Conservation (phyloP, 2,797 vertebrate species). For the Crax fasciolata region DNA sequence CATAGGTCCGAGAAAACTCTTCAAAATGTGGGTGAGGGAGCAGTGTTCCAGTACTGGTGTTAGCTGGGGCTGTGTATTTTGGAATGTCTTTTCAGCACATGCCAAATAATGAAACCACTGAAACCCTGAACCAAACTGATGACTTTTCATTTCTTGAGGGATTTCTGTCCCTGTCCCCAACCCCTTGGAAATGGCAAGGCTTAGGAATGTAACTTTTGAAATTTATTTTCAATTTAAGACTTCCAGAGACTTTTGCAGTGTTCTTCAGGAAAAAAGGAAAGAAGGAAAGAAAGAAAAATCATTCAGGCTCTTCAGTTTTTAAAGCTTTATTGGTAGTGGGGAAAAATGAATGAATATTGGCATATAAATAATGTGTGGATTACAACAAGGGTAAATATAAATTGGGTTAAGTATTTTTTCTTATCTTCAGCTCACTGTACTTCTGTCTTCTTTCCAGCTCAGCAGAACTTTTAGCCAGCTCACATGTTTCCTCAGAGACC, state of each 20-base stretch:
- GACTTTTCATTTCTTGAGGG: slow-evolving; percentile 4
- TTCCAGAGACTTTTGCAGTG: neutral
- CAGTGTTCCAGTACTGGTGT: neutral
- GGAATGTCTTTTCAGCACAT: slow-evolving; percentile 19
- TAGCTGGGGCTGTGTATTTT: slow-evolving; percentile 38
- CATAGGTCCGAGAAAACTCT: neutral
- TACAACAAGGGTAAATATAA: slow-evolving; percentile 3
- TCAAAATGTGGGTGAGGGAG: neutral
- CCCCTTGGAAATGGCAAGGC: neutral
- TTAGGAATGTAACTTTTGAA: neutral
- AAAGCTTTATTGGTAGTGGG: neutral
- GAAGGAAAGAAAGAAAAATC: neutral
- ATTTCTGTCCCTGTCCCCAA: slow-evolving; percentile 28
- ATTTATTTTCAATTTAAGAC: neutral
- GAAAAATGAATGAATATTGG: neutral
- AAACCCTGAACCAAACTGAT: slow-evolving; percentile 9
- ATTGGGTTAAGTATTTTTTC: slow-evolving; percentile 21
- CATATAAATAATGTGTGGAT: neutral
- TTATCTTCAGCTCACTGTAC: slow-evolving; percentile 41
- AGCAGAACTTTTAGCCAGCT: slow-evolving; percentile 25
- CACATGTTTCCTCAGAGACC: slow-evolving; percentile 56
- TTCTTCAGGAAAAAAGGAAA: neutral
- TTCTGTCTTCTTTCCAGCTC: slow-evolving; percentile 28
- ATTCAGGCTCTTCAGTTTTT: neutral
- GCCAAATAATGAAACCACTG: slow-evolving; percentile 9